phyloP scores from a whole-genome alignment of 2,888 invertebrate species.

The Cordylochernes scorpioides region DNA sequence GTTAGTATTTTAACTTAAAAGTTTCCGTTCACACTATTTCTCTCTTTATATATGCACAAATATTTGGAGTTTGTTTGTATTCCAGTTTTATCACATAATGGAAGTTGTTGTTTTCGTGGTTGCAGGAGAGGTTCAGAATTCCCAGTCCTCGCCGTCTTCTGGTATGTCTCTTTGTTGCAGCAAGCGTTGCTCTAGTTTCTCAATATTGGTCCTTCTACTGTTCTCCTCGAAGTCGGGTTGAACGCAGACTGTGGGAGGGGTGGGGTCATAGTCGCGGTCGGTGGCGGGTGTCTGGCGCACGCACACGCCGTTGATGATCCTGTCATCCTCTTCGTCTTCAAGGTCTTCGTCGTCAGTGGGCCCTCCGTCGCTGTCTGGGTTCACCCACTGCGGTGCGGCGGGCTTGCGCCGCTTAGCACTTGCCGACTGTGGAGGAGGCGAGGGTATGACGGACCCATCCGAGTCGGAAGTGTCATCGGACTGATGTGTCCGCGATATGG shows the following conservation, averaged over 20 bases:
- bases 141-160: conserved; percentile 15
- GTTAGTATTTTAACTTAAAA: too few species aligned
- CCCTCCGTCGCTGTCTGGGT: conserved; percentile 31
- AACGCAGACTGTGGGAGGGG: too few species aligned
- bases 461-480: background rate
- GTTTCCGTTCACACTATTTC: too few species aligned
- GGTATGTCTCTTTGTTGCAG: conserved; percentile 14
- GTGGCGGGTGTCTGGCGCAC: conserved; percentile 10
- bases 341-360: conserved; percentile 15
- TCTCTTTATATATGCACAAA: too few species aligned
- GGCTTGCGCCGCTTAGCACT: conserved; percentile 43
- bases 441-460: conserved; percentile 4
- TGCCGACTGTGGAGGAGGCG: conserved; percentile 4
- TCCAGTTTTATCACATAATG: too few species aligned
- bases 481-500: conserved; percentile 21
- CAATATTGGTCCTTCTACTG: conserved; percentile 14
- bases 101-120: too few species aligned
- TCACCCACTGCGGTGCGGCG: conserved; percentile 89
- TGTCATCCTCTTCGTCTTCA: conserved; percentile 18
- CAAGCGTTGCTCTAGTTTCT: too few species aligned
- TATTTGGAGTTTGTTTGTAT: too few species aligned
- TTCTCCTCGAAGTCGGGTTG: too few species aligned
- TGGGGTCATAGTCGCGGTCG: too few species aligned
- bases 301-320: conserved; percentile 10
- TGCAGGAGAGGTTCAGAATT: too few species aligned